Evolutionary conservation across 2,888 invertebrate genomes (phyloP).

Genomic region (Ligdia adustata): DNA sequence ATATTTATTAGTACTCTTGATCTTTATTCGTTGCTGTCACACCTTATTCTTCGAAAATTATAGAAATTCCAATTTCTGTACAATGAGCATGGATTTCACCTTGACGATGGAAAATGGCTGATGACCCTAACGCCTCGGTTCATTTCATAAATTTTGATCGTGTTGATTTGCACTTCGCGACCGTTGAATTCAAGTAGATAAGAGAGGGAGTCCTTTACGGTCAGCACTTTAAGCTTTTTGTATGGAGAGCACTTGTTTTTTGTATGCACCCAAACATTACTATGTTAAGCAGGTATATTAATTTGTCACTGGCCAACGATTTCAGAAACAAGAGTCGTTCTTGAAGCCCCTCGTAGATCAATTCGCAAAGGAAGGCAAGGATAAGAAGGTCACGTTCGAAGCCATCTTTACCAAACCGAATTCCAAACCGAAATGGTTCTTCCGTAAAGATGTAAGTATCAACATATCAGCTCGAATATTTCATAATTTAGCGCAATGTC

Average conservation of each 20-base stretch:
- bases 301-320: conserved; percentile 52
- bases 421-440: conserved; percentile 95
- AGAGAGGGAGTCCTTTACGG: conserved; percentile 58
- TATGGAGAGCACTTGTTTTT: conserved; percentile 76
- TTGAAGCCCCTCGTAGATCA: conserved; percentile 97
- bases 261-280: conserved; percentile 55
- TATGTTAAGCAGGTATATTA: conserved; percentile 46
- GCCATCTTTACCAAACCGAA: conserved; percentile 98
- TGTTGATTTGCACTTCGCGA: conserved; percentile 66
- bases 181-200: conserved; percentile 57
- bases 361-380: conserved; percentile 97
- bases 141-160: conserved; percentile 57
- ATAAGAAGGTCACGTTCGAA: conserved; percentile 96
- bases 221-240: conserved; percentile 74
- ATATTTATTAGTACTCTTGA: conserved; percentile 38
- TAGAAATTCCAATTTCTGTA: conserved; percentile 77
- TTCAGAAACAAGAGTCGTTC: conserved; percentile 97
- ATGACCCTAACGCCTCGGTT: conserved; percentile 75
- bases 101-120: conserved; percentile 69
- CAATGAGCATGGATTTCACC: conserved; percentile 74
- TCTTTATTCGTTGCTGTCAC: conserved; percentile 49
- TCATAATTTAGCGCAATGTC: not conserved
- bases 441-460: conserved; percentile 94
- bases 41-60: conserved; percentile 52
- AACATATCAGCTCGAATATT: not conserved